A percentile compares a stretch with the other conserved stretches of the same genome.
phyloP scores from a whole-genome alignment of 2,888 invertebrate species.

The Papilio demoleus region DNA sequence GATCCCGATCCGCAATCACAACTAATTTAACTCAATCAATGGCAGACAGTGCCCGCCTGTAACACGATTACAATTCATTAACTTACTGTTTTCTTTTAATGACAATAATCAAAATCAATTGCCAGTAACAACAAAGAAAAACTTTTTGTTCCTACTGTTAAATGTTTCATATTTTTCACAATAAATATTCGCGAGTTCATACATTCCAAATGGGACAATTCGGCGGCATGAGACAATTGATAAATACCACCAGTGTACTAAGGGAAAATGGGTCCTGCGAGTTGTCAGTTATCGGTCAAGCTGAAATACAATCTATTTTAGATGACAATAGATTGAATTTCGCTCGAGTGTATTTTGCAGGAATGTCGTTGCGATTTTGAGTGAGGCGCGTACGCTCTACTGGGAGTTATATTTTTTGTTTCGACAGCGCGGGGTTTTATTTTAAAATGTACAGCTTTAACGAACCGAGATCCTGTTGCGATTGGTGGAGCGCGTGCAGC shows the following conservation, averaged over 20 bases:
- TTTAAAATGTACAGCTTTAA: conserved; percentile 78
- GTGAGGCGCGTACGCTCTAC: conserved; percentile 67
- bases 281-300: conserved; percentile 50
- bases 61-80: conserved; percentile 61
- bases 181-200: conserved; percentile 67
- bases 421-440: conserved; percentile 72
- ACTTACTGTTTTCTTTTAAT: conserved; percentile 42
- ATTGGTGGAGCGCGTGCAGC: conserved; percentile 58
- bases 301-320: conserved; percentile 61
- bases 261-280: conserved; percentile 48
- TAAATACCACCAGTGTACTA: conserved; percentile 68
- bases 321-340: conserved; percentile 56
- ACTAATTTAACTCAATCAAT: conserved; percentile 72
- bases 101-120: conserved; percentile 36
- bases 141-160: conserved; percentile 50
- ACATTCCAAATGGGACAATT: conserved; percentile 75
- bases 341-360: conserved; percentile 46
- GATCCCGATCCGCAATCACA: conserved; percentile 69
- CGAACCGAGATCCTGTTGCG: conserved; percentile 74
- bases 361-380: conserved; percentile 55
- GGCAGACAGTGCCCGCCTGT: conserved; percentile 50
- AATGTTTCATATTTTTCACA: conserved; percentile 63
- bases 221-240: conserved; percentile 78
- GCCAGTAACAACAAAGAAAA: conserved; percentile 3
- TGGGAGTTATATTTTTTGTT: conserved; percentile 66